Evolutionary conservation across 2,113 vertebrate genomes (phyloP), one percentile per base, ranked within the genome.

Genomic region (Fregata magnificens): DNA sequence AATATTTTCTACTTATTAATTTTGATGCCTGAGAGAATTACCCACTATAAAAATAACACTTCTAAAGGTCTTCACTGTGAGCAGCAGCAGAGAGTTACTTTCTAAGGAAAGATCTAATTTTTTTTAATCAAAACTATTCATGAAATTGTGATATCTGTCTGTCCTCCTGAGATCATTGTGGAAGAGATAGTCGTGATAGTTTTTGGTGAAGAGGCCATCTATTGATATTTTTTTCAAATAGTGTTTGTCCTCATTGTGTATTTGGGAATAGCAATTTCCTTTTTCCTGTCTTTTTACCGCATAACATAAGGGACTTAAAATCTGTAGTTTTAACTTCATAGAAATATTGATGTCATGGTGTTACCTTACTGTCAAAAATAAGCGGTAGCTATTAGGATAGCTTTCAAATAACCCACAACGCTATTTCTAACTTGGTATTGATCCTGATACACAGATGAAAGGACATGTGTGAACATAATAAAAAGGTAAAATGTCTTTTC

Each of bases 391-490:
- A 5, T 73, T 55, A 61, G 31, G 28, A 34, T 34, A 73, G 47
- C 32, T 85, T 74, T 85, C 53, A 74, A 26, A 69, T 74, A 80
- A 85, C 29, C 24, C 28, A n/a, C 61, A 67, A 31, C 20, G 6
- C 20, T 55, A 0, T 45, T 76, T 76, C 38, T 65, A 45, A 81
- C 26, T 21, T 76, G 42, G 10, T 58, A 11, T n/a, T 81, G 63
- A 47, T 76, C 42, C 49, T 70, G 29, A 63, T 32, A 31, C 13
- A 22, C 28, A 34, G 76, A 40, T 45, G 34, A 50, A 62, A 76
- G 9, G 24, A 63, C 2, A 10, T 14, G 29, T 4, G 6, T 50
- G 40, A 28, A n/a, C 1, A 1, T 44, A 45, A 63, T 9, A 29
- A 38, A 55, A 73, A 49, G 28, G 11, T 34, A 38, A 56, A 21